Percentiles rank a stretch among this genome's conserved stretches.
Evolutionary conservation across 2,797 vertebrate species (phyloP).

Genomic region (Carapus acus): DNA sequence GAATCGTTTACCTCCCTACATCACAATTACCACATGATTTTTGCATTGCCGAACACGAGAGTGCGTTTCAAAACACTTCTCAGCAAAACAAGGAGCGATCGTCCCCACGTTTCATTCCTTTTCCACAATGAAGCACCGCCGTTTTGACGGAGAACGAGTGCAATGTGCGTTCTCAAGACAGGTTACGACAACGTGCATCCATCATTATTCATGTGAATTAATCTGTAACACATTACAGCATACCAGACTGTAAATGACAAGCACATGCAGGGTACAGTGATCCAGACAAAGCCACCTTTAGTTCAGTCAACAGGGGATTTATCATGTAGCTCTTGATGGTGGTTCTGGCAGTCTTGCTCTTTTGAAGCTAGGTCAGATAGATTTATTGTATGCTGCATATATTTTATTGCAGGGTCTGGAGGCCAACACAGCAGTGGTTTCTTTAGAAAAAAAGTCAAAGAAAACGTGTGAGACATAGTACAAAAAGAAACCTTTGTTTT

Average conservation of each 20-base stretch:
- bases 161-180: constrained; percentile 54
- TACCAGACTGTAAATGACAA: constrained; percentile 62
- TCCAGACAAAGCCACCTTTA: constrained; percentile 45
- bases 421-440: no score
- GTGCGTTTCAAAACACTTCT: constrained; percentile 12
- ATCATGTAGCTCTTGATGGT: no score
- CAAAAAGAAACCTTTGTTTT: background rate
- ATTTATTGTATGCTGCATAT: no score
- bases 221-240: constrained; percentile 64
- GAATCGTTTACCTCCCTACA: constrained; percentile 10
- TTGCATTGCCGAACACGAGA: constrained; percentile 9
- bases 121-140: constrained; percentile 37
- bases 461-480: background rate
- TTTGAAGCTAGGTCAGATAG: no score
- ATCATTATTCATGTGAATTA: constrained; percentile 55
- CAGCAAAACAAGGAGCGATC: constrained; percentile 39
- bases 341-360: constrained; percentile 6
- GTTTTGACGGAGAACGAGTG: constrained; percentile 51
- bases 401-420: no score
- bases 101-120: constrained; percentile 36
- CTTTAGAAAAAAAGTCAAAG: background rate
- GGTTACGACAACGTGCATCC: constrained; percentile 64
- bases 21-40: constrained; percentile 20
- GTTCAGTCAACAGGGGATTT: constrained; percentile 46
- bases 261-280: constrained; percentile 57